A percentile compares a stretch with the other conserved stretches of the same genome.
phyloP scores from a whole-genome alignment of 64 coral and sea anemone species.

The Pachyseris speciosa region DNA sequence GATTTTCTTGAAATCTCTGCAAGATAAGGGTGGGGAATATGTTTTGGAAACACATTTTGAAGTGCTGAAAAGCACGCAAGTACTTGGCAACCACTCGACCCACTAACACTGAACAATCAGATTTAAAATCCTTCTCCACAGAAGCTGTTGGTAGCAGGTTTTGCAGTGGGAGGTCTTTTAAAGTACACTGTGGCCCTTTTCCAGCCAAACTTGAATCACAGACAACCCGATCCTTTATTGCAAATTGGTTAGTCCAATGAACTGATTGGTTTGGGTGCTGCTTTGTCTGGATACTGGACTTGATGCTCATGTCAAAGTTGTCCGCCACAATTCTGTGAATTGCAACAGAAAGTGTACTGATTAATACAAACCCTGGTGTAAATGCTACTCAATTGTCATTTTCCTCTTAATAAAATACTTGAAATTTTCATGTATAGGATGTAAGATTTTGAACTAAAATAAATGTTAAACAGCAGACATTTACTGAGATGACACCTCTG shows the following conservation, averaged over 20 bases:
- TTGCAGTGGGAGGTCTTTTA: slow-evolving; percentile 41
- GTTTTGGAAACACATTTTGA: slow-evolving; percentile 4
- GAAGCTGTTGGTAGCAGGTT: slow-evolving; percentile 30
- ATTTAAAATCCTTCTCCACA: slow-evolving; percentile 42
- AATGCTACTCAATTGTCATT: too few species aligned
- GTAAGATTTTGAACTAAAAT: too few species aligned
- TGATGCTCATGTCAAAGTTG: slow-evolving; percentile 61
- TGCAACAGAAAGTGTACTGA: too few species aligned
- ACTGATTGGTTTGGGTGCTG: slow-evolving; percentile 44
- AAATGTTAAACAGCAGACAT: too few species aligned
- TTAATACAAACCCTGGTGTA: too few species aligned
- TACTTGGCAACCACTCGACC: not conserved
- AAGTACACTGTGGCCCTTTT: not conserved
- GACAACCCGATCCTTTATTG: slow-evolving; percentile 38
- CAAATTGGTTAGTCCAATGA: slow-evolving; percentile 58
- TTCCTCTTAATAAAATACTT: too few species aligned
- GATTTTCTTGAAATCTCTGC: slow-evolving; percentile 18
- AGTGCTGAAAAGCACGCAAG: not conserved
- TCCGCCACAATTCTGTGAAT: slow-evolving; percentile 48
- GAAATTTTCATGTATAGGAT: too few species aligned
- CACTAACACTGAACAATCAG: slow-evolving; percentile 54
- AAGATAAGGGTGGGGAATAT: slow-evolving; percentile 8
- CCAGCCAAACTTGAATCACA: not conserved
- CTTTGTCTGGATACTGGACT: slow-evolving; percentile 61
- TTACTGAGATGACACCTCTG: too few species aligned